Evolutionary conservation across 1,140 invertebrate species (phyloP), one percentile per base, ranked within the genome.

Genomic region (Cylas formicarius): DNA sequence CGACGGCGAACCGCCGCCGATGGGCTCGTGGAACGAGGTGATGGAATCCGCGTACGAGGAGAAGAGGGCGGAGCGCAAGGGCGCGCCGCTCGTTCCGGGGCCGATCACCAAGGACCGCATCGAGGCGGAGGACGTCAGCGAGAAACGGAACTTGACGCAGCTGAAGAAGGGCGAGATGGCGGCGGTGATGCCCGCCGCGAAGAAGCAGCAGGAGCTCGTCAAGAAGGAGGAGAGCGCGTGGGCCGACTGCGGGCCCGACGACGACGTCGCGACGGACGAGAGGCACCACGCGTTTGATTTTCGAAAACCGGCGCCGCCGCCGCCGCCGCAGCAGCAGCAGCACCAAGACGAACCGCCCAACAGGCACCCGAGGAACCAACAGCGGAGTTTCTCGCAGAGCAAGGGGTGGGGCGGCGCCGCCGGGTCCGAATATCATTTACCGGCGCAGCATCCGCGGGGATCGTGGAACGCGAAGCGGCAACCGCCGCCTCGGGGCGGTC

Each of bases 91-190:
- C 8, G 71, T 74, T 5, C 74, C 75, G 1, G 75, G 75, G 17
- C 76, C 77, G 1, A 74, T 80, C 2, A 79, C 75, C 2, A 70
- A 74, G 39, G 77, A 80, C 31, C 77, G 76, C 49, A 62, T 79
- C 1, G 76, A 77, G 53, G 75, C 76, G 2, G 74, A 77, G 11
- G 76, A 79, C 50, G 52, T 71, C 11, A 66, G 55, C 7, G 75
- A 77, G 33, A 77, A 76, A 52, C 67, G 74, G 10, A 71, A 66
- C 44, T 51, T 77, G 14, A 76, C 70, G 4, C 68, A 72, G 44
- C 50, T 77, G 20, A 77, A 75, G 44, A 67, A 72, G 14, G 63
- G 61, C 5, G 47, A 55, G 29, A 47, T 53, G 21, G 42, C 49
- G 3, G 55, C 53, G 14, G 54, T 57, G 23, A 51, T 31, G 18